Evolutionary conservation across 2,888 invertebrate genomes (phyloP).

Genomic region (Ceramica pisi): DNA sequence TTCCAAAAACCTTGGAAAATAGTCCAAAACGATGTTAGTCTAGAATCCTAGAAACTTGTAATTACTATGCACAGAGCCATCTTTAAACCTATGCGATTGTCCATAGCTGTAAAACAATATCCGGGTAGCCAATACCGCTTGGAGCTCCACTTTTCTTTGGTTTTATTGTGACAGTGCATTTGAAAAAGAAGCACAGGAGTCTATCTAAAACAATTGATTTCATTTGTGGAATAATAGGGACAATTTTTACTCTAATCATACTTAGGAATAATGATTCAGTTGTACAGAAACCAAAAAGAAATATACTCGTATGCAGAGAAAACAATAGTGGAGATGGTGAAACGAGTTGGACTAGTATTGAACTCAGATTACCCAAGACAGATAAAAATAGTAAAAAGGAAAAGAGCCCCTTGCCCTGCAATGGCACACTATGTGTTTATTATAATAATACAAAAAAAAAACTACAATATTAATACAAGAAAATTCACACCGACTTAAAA

Average conservation of each 20-base stretch:
- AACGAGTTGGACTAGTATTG: too few relatives aligned
- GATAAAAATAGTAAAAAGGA: too few relatives aligned
- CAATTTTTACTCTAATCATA: background rate
- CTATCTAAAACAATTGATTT: background rate
- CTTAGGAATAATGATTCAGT: background rate
- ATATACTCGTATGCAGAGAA: too few relatives aligned
- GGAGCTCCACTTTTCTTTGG: slow-evolving; percentile 25
- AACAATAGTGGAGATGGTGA: too few relatives aligned
- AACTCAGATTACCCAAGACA: too few relatives aligned
- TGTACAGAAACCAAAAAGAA: background rate
- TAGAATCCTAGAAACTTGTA: slow-evolving; percentile 41
- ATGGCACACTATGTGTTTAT: too few relatives aligned
- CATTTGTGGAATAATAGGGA: too few relatives aligned
- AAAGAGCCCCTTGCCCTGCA: too few relatives aligned
- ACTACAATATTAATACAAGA: background rate
- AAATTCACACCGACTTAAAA: slow-evolving; percentile 11
- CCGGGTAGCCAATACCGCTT: slow-evolving; percentile 52
- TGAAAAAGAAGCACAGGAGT: background rate
- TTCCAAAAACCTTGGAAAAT: background rate
- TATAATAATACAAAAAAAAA: background rate
- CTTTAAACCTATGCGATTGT: slow-evolving; percentile 41
- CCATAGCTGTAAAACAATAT: slow-evolving; percentile 45
- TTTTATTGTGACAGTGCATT: slow-evolving; percentile 27
- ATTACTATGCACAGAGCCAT: slow-evolving; percentile 52
- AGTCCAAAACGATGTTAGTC: slow-evolving; percentile 14